These are phyloP conservation scores for Phrynocephalus versicolor DNA, from an alignment of 2,113 vertebrate genomes.

Conservation along the genomic window DNA sequence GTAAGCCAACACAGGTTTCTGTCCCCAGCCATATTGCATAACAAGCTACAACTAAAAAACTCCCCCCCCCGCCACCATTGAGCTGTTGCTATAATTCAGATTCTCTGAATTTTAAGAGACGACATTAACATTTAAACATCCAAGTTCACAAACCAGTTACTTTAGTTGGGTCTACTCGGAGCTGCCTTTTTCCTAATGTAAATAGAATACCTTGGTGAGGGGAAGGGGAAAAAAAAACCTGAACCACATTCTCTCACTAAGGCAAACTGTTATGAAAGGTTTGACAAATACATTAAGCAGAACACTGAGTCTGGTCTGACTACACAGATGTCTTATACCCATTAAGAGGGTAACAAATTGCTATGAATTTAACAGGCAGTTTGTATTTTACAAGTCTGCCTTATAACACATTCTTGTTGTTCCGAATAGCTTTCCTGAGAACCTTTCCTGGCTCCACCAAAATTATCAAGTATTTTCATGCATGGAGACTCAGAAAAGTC, in stretches of 20 bases:
- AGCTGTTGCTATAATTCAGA: background rate
- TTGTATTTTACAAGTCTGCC: background rate
- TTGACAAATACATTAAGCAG: conserved; percentile 23
- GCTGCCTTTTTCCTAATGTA: background rate
- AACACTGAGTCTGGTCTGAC: background rate
- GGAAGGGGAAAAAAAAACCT: too few relatives aligned
- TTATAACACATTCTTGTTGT: background rate
- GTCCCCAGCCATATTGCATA: background rate
- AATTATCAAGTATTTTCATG: background rate
- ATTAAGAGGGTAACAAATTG: background rate
- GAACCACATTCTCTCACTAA: background rate
- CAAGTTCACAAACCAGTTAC: background rate
- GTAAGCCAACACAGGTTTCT: background rate
- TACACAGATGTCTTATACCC: conserved; percentile 1
- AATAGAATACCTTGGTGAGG: background rate
- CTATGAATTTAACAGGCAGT: background rate
- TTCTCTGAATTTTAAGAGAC: background rate
- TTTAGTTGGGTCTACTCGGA: background rate
- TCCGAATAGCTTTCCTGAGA: background rate
- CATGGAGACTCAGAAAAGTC: background rate
- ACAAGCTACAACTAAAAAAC: background rate
- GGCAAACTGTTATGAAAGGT: background rate
- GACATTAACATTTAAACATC: background rate
- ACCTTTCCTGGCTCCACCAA: background rate
- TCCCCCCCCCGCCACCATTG: background rate